Evolutionary conservation across 2,888 invertebrate genomes (phyloP).

Genomic region (Pyrochroa serraticornis): DNA sequence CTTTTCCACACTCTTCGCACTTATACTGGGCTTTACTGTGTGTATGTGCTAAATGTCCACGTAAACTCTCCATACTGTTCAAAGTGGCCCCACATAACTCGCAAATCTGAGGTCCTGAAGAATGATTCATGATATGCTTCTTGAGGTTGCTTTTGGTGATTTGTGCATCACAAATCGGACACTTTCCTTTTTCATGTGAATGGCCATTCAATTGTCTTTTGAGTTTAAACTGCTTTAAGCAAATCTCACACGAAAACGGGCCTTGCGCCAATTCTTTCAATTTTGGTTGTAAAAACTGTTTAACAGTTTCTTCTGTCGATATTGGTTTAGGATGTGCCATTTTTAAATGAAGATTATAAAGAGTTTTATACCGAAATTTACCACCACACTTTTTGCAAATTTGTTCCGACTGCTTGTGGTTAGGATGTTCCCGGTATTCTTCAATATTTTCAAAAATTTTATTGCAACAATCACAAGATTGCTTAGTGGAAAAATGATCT

Average conservation of each 20-base stretch:
- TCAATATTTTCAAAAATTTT: slow-evolving; percentile 11
- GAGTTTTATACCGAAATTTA: slow-evolving; percentile 16
- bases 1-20: slow-evolving; percentile 36
- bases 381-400: slow-evolving; percentile 7
- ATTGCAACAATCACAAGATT: slow-evolving; percentile 16
- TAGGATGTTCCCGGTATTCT: slow-evolving; percentile 10
- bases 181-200: slow-evolving; percentile 45
- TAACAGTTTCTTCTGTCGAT: slow-evolving; percentile 8
- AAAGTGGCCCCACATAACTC: slow-evolving; percentile 48
- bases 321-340: not conserved
- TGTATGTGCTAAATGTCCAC: slow-evolving; percentile 37
- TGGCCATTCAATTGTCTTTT: slow-evolving; percentile 34
- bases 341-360: slow-evolving; percentile 19
- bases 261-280: not conserved
- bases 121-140: slow-evolving; percentile 46
- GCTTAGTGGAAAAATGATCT: slow-evolving; percentile 11
- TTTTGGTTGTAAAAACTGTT: slow-evolving; percentile 7
- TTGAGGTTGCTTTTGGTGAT: slow-evolving; percentile 45
- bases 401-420: slow-evolving; percentile 2
- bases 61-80: slow-evolving; percentile 45
- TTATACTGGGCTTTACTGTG: slow-evolving; percentile 31
- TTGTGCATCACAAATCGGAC: slow-evolving; percentile 44
- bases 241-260: slow-evolving; percentile 28
- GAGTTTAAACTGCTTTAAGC: slow-evolving; percentile 27
- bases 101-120: slow-evolving; percentile 44